These are phyloP conservation scores for Didymodactylos carnosus DNA, from an alignment of 2,888 invertebrate species.

Conservation along the genomic window DNA sequence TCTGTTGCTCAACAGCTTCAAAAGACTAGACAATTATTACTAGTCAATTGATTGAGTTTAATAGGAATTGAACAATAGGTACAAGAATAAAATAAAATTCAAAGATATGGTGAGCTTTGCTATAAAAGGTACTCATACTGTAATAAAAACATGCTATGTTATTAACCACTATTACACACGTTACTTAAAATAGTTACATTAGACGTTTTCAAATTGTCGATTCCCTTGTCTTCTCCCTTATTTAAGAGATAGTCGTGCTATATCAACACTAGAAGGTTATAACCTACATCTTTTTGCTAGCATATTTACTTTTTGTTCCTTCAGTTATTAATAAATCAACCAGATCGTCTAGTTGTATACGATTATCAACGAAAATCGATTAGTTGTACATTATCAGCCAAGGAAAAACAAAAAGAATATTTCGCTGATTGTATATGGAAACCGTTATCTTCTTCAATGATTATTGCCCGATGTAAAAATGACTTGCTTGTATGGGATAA, in stretches of 20 bases:
- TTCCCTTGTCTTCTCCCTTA: too few relatives aligned
- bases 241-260: too few relatives aligned
- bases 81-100: too few relatives aligned
- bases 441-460: not conserved
- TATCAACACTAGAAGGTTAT: too few relatives aligned
- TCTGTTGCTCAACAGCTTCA: too few relatives aligned
- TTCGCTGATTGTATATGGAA: not conserved
- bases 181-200: too few relatives aligned
- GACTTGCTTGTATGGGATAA: not conserved
- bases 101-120: too few relatives aligned
- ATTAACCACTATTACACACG: too few relatives aligned
- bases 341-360: not conserved
- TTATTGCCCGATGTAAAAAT: not conserved
- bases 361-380: not conserved
- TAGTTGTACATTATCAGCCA: not conserved
- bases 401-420: not conserved
- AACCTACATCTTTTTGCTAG: not conserved
- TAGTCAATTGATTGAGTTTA: not conserved
- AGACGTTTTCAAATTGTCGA: too few relatives aligned
- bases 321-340: not conserved
- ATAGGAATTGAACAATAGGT: not conserved
- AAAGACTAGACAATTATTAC: too few relatives aligned
- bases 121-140: too few relatives aligned
- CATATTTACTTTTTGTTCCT: not conserved
- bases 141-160: too few relatives aligned